A percentile compares a stretch with the other conserved stretches of the same genome.
Conservation (phyloP, 2,797 vertebrate genomes). For the Eutrigla gurnardus region DNA sequence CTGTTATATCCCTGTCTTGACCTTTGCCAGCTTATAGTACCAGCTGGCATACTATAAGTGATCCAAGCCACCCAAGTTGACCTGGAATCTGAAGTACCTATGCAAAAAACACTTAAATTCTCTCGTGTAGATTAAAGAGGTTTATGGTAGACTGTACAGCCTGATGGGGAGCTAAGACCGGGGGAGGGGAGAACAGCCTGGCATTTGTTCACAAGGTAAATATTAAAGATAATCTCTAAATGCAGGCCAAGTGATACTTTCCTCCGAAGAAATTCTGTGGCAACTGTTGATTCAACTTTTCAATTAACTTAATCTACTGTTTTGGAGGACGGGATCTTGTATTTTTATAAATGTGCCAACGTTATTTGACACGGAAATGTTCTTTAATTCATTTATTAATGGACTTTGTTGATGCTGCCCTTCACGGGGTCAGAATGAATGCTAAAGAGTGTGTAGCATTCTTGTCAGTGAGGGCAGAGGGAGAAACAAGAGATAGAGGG, state of each 20-base stretch:
- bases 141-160: conserved; percentile 34
- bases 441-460: conserved; percentile 5
- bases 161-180: conserved; percentile 54
- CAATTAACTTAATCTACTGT: background rate
- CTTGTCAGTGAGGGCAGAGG: background rate
- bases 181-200: conserved; percentile 43
- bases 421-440: conserved; percentile 30
- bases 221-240: conserved; percentile 46
- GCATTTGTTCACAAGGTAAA: conserved; percentile 36
- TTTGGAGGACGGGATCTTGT: background rate
- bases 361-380: background rate
- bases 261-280: conserved; percentile 9
- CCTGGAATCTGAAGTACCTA: background rate
- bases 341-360: background rate
- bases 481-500: background rate
- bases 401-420: conserved; percentile 22
- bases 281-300: conserved; percentile 18
- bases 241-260: conserved; percentile 24
- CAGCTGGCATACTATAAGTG: conserved; percentile 51
- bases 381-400: background rate
- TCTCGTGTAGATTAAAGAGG: conserved; percentile 15
- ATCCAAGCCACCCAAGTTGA: conserved; percentile 32
- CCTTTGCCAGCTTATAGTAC: conserved; percentile 50
- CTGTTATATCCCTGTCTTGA: conserved; percentile 34
- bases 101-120: background rate